phyloP scores from a whole-genome alignment of 1,140 invertebrate species.

The Pantala flavescens region DNA sequence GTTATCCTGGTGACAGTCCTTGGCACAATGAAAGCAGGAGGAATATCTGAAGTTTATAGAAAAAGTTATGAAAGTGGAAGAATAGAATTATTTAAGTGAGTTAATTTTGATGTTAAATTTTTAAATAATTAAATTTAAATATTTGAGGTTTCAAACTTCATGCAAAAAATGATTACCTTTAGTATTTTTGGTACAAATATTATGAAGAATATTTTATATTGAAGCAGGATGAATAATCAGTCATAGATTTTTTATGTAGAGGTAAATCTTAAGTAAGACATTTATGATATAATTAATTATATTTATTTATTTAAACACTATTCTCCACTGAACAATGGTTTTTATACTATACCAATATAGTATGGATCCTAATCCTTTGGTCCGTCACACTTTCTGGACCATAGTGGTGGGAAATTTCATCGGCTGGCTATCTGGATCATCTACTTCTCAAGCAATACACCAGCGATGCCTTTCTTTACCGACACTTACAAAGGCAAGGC shows the following conservation, averaged over 20 bases:
- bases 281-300: no score
- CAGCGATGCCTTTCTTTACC: constrained; percentile 48
- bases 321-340: no score
- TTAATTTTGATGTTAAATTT: no score
- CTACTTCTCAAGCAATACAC: constrained; percentile 46
- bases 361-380: constrained; percentile 54
- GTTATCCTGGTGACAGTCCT: constrained; percentile 54
- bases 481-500: constrained; percentile 38
- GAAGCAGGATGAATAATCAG: no score
- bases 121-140: no score
- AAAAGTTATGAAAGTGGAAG: constrained; percentile 30
- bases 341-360: constrained; percentile 32
- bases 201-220: no score
- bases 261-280: no score
- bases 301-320: no score
- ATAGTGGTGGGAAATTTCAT: constrained; percentile 67
- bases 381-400: constrained; percentile 72
- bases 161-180: no score
- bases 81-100: constrained; percentile 37
- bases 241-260: no score
- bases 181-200: no score
- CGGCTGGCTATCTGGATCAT: constrained; percentile 57
- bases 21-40: constrained; percentile 54
- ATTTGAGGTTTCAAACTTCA: no score
- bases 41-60: constrained; percentile 49